phyloP scores from a whole-genome alignment of 2,888 invertebrate genomes.

The Limnephilus lunatus region DNA sequence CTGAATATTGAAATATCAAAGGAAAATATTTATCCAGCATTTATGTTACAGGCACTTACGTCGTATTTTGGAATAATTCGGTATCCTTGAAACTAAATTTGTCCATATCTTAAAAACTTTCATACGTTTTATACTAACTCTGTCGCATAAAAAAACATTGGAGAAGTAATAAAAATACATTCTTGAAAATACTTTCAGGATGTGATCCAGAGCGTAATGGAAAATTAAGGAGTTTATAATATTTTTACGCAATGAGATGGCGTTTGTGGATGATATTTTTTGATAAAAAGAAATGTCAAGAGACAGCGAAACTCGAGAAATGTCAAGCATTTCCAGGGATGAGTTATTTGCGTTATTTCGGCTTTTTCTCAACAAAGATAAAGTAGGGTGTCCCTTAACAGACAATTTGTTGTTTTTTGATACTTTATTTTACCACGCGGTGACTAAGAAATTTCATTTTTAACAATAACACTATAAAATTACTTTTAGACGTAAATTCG shows the following conservation, averaged over 20 bases:
- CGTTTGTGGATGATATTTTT: slow-evolving; percentile 27
- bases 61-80: neutral
- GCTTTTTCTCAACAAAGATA: neutral
- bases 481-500: too few relatives aligned
- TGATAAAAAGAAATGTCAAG: slow-evolving; percentile 13
- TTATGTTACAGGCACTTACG: neutral
- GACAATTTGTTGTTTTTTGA: neutral
- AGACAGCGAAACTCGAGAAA: slow-evolving; percentile 27
- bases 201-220: slow-evolving; percentile 16
- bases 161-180: neutral
- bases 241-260: neutral
- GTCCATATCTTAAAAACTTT: neutral
- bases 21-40: neutral
- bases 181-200: neutral
- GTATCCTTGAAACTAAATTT: neutral
- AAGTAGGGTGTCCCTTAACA: neutral
- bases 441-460: neutral
- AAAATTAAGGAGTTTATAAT: slow-evolving; percentile 38
- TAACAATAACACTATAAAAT: too few relatives aligned
- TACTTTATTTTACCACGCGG: neutral
- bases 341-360: slow-evolving; percentile 29
- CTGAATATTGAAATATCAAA: neutral
- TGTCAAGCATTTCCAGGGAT: neutral
- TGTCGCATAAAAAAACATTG: neutral
- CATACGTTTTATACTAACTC: neutral